Percentiles rank a stretch among this genome's conserved stretches.
These are phyloP conservation scores for Vireo griseus DNA, from an alignment of 2,797 vertebrate genomes.

Conservation along the genomic window DNA sequence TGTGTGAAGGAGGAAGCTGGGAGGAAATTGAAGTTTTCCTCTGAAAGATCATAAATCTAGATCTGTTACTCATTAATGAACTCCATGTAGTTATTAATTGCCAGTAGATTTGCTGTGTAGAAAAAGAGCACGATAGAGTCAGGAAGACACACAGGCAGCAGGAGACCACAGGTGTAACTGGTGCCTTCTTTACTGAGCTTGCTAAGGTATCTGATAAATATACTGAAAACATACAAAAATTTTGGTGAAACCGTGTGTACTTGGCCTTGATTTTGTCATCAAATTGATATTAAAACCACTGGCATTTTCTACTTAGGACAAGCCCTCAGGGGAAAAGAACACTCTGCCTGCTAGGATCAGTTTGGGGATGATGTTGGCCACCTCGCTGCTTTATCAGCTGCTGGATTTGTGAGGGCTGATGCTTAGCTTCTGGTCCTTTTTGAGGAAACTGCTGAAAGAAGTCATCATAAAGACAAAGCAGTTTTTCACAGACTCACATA, in stretches of 20 bases:
- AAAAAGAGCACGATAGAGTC: not conserved
- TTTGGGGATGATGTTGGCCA: not conserved
- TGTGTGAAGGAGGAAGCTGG: not conserved
- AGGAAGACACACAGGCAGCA: not conserved
- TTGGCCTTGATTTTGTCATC: not conserved
- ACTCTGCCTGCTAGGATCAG: fast-evolving
- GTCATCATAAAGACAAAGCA: not conserved
- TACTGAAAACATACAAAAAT: not conserved
- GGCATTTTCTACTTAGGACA: not conserved
- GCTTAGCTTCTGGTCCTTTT: not conserved
- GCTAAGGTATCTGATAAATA: not conserved
- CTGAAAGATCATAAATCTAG: slow-evolving; percentile 39
- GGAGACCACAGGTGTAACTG: fast-evolving
- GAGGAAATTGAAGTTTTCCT: slow-evolving; percentile 62
- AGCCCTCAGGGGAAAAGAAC: not conserved
- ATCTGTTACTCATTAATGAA: slow-evolving; percentile 61
- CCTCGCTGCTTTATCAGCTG: not conserved
- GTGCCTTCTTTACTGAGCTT: not conserved
- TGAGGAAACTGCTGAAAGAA: not conserved
- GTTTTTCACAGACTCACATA: not conserved
- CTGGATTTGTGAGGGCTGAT: not conserved
- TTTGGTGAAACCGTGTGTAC: not conserved
- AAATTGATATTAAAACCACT: not conserved
- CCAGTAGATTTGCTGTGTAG: not conserved
- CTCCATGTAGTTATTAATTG: not conserved